Evolutionary conservation across 2,888 invertebrate species (phyloP).

Genomic region (Eupithecia insigniata): DNA sequence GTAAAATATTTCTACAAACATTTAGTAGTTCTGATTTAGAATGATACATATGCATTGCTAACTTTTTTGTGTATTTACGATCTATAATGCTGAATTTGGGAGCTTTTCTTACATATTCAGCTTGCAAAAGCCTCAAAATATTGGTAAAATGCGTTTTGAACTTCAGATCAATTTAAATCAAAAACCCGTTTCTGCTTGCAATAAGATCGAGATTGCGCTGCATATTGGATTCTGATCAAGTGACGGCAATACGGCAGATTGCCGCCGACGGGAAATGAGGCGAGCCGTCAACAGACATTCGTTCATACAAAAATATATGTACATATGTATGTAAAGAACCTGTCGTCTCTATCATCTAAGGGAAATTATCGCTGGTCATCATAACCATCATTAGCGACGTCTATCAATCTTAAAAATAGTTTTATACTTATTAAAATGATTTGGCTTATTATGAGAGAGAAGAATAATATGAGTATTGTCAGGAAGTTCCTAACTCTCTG

Average conservation of each 20-base stretch:
- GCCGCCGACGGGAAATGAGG: background rate
- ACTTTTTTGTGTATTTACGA: too few species aligned
- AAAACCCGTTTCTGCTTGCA: slow-evolving; percentile 32
- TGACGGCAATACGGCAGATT: slow-evolving; percentile 45
- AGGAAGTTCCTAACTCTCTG: too few species aligned
- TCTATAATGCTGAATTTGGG: too few species aligned
- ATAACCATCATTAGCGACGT: background rate
- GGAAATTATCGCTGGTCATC: background rate
- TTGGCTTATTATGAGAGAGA: too few species aligned
- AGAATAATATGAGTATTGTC: too few species aligned
- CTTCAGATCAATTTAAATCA: slow-evolving; percentile 28
- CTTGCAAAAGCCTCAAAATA: background rate
- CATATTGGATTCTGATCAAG: slow-evolving; percentile 39
- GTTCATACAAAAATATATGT: background rate
- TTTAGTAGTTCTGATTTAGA: too few species aligned
- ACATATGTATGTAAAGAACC: background rate
- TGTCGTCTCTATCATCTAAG: background rate
- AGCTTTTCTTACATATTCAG: background rate
- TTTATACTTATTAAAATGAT: too few species aligned
- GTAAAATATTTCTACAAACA: too few species aligned
- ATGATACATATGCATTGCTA: too few species aligned
- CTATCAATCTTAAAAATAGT: background rate
- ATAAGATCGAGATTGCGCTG: slow-evolving; percentile 43
- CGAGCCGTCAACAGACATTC: background rate
- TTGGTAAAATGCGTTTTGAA: slow-evolving; percentile 15